A percentile compares a stretch with the other conserved stretches of the same genome.
phyloP scores from a whole-genome alignment of 2,888 invertebrate species.

The Leptopilina drosophilae region DNA sequence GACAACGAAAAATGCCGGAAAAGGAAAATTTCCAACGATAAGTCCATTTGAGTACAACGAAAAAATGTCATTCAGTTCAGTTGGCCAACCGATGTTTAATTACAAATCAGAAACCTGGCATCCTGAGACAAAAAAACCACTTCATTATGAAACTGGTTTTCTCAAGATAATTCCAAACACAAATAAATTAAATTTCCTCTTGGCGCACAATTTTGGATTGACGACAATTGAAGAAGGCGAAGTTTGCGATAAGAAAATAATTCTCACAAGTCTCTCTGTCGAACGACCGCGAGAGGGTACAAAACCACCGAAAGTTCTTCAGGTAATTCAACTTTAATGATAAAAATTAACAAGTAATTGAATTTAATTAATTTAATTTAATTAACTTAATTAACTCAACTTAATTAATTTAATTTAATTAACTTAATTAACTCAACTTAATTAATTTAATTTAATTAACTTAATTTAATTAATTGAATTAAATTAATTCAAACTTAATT shows the following conservation, averaged over 20 bases:
- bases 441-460: too few species aligned
- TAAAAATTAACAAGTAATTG: too few species aligned
- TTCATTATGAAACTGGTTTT: constrained; percentile 83
- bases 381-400: too few species aligned
- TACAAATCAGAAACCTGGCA: constrained; percentile 79
- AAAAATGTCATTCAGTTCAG: constrained; percentile 79
- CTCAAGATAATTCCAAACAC: constrained; percentile 80
- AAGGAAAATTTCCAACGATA: constrained; percentile 80
- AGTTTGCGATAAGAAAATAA: constrained; percentile 69
- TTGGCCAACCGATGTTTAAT: constrained; percentile 82
- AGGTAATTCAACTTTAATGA: constrained; percentile 59
- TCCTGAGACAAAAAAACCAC: constrained; percentile 78
- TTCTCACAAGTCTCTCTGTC: constrained; percentile 77
- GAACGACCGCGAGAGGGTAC: constrained; percentile 78
- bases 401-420: too few species aligned
- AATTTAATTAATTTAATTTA: too few species aligned
- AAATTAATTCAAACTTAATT: too few species aligned
- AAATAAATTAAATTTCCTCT: constrained; percentile 78
- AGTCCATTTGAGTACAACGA: constrained; percentile 80
- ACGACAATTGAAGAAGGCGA: constrained; percentile 81
- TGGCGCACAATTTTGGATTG: constrained; percentile 82
- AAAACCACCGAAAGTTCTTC: constrained; percentile 79
- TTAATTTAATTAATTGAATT: too few species aligned
- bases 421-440: too few species aligned
- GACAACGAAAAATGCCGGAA: constrained; percentile 77